Base-by-base conservation (phyloP, 2,797 vertebrate species). In the Poeciliopsis gracilis region DNA sequence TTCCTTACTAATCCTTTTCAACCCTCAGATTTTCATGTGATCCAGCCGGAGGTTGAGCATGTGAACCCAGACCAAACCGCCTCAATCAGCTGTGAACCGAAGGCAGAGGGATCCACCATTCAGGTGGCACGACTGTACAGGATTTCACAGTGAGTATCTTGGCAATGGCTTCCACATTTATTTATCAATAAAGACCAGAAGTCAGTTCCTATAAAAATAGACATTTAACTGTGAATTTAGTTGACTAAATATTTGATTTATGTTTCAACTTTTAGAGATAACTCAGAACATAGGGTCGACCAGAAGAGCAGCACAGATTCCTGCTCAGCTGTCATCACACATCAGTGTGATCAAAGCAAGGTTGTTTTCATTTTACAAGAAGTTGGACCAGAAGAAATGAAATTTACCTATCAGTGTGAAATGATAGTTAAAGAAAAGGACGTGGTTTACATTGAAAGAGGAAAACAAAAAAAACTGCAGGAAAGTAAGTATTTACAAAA, bases 361-460 rank as follows among this genome's bases (percentile, higher is more conserved):
- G 81, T 5, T 5, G 13, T 78, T 5, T 91, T 92, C 51, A 28
- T 88, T 75, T 1, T 89, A 0, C 4, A 80, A 15, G 80, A 84
- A 41, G 3, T 79, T 9, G 43, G 43, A 1, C n/a, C 41, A 2
- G 10, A 88, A 23, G 79, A 20, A 10, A 72, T 76, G 83, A 2
- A 9, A 0, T 3, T 6, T 1, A 7, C 0, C 0, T 92, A 91
- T 4, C 2, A 82, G 80, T 92, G 91, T 77, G 76, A 87, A 81
- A 8, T 88, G 53, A 79, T 82, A 0, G 13, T 49, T n/a, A 2
- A 1, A 0, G 0, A 0, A 5, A 0, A 3, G 0, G 0, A 1
- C 0, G 0, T 47, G 0, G 10, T 78, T 55, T 0, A 0, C 0
- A 72, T 20, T 0, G 0, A 0, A 18, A 1, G 0, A 33, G 76